Evolutionary conservation across 2,113 vertebrate genomes (phyloP), one percentile per base, ranked within the genome.

Genomic region (Pachypanchax playfairii): DNA sequence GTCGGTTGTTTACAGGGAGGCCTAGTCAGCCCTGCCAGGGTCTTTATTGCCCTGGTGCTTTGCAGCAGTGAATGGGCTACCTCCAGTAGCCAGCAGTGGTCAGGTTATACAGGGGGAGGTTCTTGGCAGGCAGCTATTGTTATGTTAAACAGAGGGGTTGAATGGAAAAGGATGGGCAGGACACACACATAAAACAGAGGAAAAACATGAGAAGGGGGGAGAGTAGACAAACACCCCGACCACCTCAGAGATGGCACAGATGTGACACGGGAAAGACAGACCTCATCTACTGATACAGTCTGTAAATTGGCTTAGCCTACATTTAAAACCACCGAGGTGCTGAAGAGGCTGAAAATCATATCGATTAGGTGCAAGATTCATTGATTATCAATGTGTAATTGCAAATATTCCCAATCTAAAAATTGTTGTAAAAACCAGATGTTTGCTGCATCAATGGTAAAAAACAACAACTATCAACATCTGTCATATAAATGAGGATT

Each of bases 81-180:
- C 83, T 86, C 80, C 85, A 82, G 85, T 41, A 84, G 80, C 78
- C 83, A 68, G 77, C 59, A 46, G 86, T 81, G 77, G 83, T 77
- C 77, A 52, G 66, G 63, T 66, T 72, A 65, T 79, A 83, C 73
- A 75, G 80, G 85, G 80, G 81, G 85, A 83, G 61, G 46, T 60
- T 84, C 88, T 70, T 89, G 36, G 80, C 90, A 88, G 85, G 86
- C 77, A 49, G 57, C 84, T 56, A 85, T 92, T 92, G 88, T 92
- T 50, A 92, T 92, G 90, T 52, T 90, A 92, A 92, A 80, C 48
- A 12, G n/a, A 41, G 28, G 59, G 63, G 57, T 69, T 91, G 87
- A 88, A 89, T 84, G 78, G 75, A 80, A 84, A 73, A 82, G 76
- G 88, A 86, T 82, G 85, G 88, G 79, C 83, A 90, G 89, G 86